Conservation (phyloP, 1,140 invertebrate genomes). For the Micrasema minimum region DNA sequence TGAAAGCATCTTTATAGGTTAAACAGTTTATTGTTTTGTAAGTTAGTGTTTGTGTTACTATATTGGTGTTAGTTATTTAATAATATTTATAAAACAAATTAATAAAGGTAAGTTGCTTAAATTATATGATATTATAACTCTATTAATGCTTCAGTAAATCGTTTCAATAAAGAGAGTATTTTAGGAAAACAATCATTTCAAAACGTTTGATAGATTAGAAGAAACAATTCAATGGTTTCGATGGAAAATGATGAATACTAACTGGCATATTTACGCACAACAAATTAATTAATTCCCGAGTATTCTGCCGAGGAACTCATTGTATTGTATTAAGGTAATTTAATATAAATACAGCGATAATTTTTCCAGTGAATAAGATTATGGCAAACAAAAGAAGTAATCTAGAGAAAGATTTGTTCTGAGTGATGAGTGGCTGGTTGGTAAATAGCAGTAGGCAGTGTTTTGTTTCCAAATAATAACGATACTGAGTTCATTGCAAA, state of each 20-base stretch:
- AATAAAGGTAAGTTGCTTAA: too few relatives aligned
- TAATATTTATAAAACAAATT: too few relatives aligned
- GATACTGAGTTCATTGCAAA: slow-evolving; percentile 25
- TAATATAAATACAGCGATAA: slow-evolving; percentile 16
- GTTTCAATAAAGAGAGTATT: too few relatives aligned
- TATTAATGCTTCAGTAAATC: too few relatives aligned
- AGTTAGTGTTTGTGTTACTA: too few relatives aligned
- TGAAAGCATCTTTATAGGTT: too few relatives aligned
- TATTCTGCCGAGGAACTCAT: neutral
- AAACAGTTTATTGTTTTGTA: too few relatives aligned
- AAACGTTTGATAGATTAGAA: too few relatives aligned
- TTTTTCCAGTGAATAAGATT: slow-evolving; percentile 32
- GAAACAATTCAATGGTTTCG: neutral
- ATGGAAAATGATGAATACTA: neutral
- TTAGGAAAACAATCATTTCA: too few relatives aligned
- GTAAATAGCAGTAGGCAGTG: slow-evolving; percentile 26
- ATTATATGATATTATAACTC: too few relatives aligned
- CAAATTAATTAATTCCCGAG: slow-evolving; percentile 1
- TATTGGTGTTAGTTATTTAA: too few relatives aligned
- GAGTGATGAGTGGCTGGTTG: slow-evolving; percentile 22
- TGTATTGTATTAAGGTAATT: slow-evolving; percentile 29
- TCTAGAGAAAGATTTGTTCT: slow-evolving; percentile 19
- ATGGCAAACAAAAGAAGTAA: slow-evolving; percentile 26
- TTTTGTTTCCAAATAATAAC: slow-evolving; percentile 29
- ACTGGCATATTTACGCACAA: neutral